Evolutionary conservation across 1,140 invertebrate genomes (phyloP).

Genomic region (Drosophila sp.): DNA sequence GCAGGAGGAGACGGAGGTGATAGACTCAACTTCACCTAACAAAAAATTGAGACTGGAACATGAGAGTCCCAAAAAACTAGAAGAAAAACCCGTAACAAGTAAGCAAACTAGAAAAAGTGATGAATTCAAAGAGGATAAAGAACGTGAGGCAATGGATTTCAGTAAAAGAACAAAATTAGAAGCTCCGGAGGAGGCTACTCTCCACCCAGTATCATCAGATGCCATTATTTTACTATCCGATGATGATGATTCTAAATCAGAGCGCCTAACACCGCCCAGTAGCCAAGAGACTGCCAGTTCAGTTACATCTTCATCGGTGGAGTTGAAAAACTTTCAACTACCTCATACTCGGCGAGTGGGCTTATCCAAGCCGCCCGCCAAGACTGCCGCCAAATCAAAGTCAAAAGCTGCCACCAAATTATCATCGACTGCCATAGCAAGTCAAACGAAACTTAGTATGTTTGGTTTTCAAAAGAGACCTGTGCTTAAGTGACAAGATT

Average conservation of each 20-base stretch:
- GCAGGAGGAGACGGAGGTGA: background rate
- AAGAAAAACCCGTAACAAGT: constrained; percentile 3
- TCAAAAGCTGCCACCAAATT: constrained; percentile 40
- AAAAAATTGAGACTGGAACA: constrained; percentile 33
- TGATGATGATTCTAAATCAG: constrained; percentile 47
- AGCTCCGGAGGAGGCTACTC: background rate
- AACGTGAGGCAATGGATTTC: background rate
- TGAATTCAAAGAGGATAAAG: background rate
- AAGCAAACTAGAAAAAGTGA: constrained; percentile 3
- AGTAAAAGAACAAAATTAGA: background rate
- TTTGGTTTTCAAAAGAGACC: constrained; percentile 77
- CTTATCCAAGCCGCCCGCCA: constrained; percentile 56
- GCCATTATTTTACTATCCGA: constrained; percentile 47
- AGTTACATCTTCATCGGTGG: background rate
- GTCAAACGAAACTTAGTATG: constrained; percentile 76
- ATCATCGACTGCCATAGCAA: constrained; percentile 21
- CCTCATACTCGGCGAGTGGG: constrained; percentile 43
- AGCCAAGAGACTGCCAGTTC: constrained; percentile 37
- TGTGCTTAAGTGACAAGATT: constrained; percentile 56
- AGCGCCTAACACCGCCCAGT: constrained; percentile 25
- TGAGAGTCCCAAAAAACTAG: background rate
- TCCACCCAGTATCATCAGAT: background rate
- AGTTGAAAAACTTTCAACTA: constrained; percentile 32
- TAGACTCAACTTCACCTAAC: background rate
- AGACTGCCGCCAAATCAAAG: constrained; percentile 19